Evolutionary conservation across 2,797 vertebrate genomes (phyloP), one percentile per base, ranked within the genome.

Genomic region (Pogoniulus pusillus): DNA sequence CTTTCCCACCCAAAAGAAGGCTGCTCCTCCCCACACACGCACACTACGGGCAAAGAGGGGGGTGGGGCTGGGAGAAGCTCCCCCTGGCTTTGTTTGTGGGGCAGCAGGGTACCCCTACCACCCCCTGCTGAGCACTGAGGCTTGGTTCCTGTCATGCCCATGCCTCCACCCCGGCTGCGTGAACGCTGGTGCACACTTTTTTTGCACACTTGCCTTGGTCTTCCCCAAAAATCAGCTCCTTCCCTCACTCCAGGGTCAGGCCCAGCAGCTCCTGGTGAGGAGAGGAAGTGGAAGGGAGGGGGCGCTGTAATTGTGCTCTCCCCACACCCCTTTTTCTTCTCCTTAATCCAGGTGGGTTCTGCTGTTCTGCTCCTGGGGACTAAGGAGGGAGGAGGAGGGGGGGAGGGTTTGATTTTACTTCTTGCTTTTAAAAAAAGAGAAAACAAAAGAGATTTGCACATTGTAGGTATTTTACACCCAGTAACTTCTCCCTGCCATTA

Each of bases 401-500:
- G 82, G 11, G 9, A 7, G 64, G 58, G 32, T n/a, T 45, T 68
- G 63, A 64, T 79, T 70, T 69, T 53, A 18, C 14, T 37, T 37
- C 11, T 37, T 37, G 37, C 37, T 37, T 37, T 37, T 37, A 37
- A 37, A 37, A 37, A 72, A 57, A 89, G n/a, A 87, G 4, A 92
- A 87, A 91, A 68, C 86, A 82, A 51, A 51, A 27, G 49, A 92
- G 26, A 62, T 95, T 97, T 97, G 96, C 96, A 97, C 96, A 96
- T 51, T 51, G 72, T 90, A 90, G 49, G 71, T 89, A 83, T 95
- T 93, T 89, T 96, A 94, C 94, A 93, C 81, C 84, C 93, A 16
- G 53, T 87, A 75, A 86, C 55, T 72, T 53, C 17, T 51, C 49
- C 49, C 49, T 51, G 49, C 24, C 49, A 51, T 51, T 51, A 51